Conservation (phyloP, 1,140 invertebrate genomes). For the Sesamia nonagrioides region DNA sequence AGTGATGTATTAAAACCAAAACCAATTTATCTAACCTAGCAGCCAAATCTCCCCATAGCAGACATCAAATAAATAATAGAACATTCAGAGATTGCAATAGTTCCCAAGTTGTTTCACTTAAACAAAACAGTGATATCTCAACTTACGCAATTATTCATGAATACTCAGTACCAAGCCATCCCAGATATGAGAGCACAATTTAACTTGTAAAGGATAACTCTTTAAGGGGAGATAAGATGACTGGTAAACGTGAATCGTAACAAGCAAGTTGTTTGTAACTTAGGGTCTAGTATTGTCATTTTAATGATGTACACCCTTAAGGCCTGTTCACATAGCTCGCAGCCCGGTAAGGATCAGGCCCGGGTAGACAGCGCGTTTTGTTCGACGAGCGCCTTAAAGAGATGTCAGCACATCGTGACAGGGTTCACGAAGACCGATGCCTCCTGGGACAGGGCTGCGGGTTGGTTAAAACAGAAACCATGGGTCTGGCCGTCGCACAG, state of each 20-base stretch:
- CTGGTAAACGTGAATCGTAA: slow-evolving; percentile 31
- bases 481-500: too few species aligned
- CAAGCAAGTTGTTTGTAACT: slow-evolving; percentile 29
- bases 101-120: slow-evolving; percentile 40
- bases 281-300: slow-evolving; percentile 24
- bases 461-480: too few species aligned
- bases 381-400: too few species aligned
- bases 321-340: background rate
- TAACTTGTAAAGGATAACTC: slow-evolving; percentile 48
- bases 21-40: background rate
- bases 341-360: too few species aligned
- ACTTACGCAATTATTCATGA: slow-evolving; percentile 59
- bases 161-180: slow-evolving; percentile 2
- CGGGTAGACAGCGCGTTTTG: too few species aligned
- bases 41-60: background rate
- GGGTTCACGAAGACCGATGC: too few species aligned
- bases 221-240: slow-evolving; percentile 36
- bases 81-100: slow-evolving; percentile 43
- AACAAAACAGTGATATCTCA: slow-evolving; percentile 53
- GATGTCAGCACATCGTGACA: too few species aligned
- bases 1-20: background rate
- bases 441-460: too few species aligned
- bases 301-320: slow-evolving; percentile 18
- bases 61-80: slow-evolving; percentile 9
- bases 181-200: slow-evolving; percentile 48